A percentile compares a stretch with the other conserved stretches of the same genome.
Evolutionary conservation across 2,113 vertebrate genomes (phyloP).

Genomic region (Dascyllus trimaculatus): DNA sequence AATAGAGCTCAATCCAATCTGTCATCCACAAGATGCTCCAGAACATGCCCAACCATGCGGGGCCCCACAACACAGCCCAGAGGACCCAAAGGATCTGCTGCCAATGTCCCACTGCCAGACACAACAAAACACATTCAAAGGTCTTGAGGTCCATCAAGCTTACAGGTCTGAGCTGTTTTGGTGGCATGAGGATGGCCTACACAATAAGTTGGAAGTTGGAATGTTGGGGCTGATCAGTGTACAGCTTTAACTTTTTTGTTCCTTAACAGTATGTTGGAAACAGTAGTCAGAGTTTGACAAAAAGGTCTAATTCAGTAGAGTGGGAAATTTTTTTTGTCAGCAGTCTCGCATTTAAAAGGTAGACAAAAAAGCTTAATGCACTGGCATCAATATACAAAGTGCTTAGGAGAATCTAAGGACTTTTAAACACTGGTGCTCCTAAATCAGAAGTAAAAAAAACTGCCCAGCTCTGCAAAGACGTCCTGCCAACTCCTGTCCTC

Average conservation of each 20-base stretch:
- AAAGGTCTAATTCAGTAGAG: not conserved
- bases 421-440: constrained; percentile 38
- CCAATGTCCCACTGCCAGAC: no score
- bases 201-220: no score
- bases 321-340: constrained; percentile 14
- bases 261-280: not conserved
- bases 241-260: not conserved
- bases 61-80: no score
- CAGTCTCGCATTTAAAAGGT: constrained; percentile 12
- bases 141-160: no score
- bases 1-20: no score
- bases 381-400: constrained; percentile 23
- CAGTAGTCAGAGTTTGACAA: not conserved
- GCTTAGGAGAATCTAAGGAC: constrained; percentile 42
- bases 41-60: no score
- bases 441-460: constrained; percentile 50
- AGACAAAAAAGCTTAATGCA: constrained; percentile 18
- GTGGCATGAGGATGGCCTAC: no score
- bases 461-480: constrained; percentile 55
- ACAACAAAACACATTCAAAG: no score
- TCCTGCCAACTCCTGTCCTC: constrained; percentile 46
- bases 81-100: no score
- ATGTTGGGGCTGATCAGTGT: no score
- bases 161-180: no score
- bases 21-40: no score